Evolutionary conservation across 2,113 vertebrate genomes (phyloP), one percentile per base, ranked within the genome.

Genomic region (Spilogale gracilis): DNA sequence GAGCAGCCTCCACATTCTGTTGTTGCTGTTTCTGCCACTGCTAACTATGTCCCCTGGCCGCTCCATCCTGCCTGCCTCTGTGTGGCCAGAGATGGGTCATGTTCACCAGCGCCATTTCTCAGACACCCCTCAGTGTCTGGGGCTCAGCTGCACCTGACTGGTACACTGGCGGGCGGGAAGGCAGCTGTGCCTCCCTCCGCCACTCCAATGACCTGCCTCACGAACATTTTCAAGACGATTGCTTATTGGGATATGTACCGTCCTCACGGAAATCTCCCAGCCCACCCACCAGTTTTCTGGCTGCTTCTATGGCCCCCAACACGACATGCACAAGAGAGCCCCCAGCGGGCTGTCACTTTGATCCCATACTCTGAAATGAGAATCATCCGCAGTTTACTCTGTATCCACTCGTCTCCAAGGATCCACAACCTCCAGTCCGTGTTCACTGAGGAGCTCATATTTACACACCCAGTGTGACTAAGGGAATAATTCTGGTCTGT

Each of bases 341-440:
- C 43, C 32, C 8, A 11, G 13, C 11, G 45, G 38, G 18, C 2
- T 8, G 88, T 74, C 52, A 52, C 18, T 63, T 76, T 38, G 91
- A 83, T 9, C 48, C 74, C 48, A 73, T n/a, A 69, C 61, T 89
- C 61, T 84, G 60, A 91, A 97, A 83, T 83, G 52, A 92, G n/a
- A 92, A 56, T 18, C 50, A 90, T 18, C 9, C 20, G 69, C 11
- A n/a, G 13, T 43, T 92, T 45, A 48, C n/a, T 67, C 27, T 74
- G 3, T 30, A 21, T 23, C 9, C 11, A 65, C 38, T 8, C 16
- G 17, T 69, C 43, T 92, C 48, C 27, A 67, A 73, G 76, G 52
- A 69, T 2, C 76, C 45, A 38, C 16, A 23, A 20, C 45, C 38
- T 60, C 23, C 58, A 20, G 17, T 9, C 50, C 50, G 2, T 79